Evolutionary conservation across 2,113 vertebrate species (phyloP).

Genomic region (Archilochus colubris): DNA sequence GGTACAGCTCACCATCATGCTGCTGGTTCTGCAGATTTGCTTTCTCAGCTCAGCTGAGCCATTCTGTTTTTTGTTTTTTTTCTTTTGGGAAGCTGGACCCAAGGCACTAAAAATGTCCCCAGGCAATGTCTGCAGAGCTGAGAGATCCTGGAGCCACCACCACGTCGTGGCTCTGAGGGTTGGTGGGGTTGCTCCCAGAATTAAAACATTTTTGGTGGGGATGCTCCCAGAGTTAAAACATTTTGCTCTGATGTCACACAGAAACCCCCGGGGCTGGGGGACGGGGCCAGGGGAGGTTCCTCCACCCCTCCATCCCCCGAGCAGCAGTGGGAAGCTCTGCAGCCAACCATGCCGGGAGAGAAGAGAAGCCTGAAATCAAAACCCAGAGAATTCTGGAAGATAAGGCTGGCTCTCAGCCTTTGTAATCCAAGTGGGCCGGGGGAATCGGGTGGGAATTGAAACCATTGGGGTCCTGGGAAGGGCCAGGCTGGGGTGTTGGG

Average conservation of each 20-base stretch:
- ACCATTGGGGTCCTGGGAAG: neutral
- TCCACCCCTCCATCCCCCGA: neutral
- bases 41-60: neutral
- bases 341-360: neutral
- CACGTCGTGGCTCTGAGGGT: rapidly evolving
- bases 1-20: rapidly evolving
- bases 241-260: neutral
- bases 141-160: rapidly evolving
- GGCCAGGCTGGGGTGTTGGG: neutral
- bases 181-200: neutral
- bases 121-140: rapidly evolving
- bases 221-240: neutral
- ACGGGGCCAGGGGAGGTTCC: neutral
- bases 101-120: rapidly evolving
- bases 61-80: neutral
- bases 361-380: neutral
- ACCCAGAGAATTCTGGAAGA: neutral
- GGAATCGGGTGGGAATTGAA: neutral
- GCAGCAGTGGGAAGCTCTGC: neutral
- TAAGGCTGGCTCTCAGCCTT: neutral
- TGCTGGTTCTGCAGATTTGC: neutral
- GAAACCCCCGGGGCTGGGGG: neutral
- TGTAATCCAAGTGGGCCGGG: neutral
- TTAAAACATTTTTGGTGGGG: too few relatives aligned
- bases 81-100: rapidly evolving